A percentile compares a stretch with the other conserved stretches of the same genome.
Evolutionary conservation across 2,888 invertebrate genomes (phyloP).

Genomic region (Pherbina coryleti): DNA sequence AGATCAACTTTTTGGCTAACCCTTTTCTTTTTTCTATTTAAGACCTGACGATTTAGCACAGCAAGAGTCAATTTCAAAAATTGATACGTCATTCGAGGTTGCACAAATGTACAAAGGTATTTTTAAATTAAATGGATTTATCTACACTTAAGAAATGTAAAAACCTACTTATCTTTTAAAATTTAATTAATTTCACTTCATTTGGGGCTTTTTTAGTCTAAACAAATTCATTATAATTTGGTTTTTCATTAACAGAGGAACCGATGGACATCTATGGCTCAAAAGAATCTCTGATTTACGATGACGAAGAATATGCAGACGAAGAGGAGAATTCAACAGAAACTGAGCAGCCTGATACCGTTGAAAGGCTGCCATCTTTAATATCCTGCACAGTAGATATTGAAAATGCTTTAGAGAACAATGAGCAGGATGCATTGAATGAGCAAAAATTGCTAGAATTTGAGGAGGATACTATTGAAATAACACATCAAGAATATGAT

Average conservation of each 20-base stretch:
- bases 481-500: background rate
- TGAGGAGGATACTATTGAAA: background rate
- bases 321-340: background rate
- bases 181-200: background rate
- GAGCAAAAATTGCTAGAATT: background rate
- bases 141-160: too few relatives aligned
- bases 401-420: background rate
- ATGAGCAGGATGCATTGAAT: background rate
- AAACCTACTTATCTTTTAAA: background rate
- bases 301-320: background rate
- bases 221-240: too few relatives aligned
- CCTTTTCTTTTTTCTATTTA: background rate
- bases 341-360: background rate
- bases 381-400: background rate
- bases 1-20: background rate
- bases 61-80: too few relatives aligned
- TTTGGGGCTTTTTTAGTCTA: background rate
- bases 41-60: too few relatives aligned
- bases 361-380: background rate
- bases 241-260: background rate
- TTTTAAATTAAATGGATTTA: background rate
- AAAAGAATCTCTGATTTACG: background rate
- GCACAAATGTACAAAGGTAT: background rate
- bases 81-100: too few relatives aligned
- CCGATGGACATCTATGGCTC: background rate